Conservation (phyloP, 2,888 invertebrate genomes). For the Mesorhabditis sp. region DNA sequence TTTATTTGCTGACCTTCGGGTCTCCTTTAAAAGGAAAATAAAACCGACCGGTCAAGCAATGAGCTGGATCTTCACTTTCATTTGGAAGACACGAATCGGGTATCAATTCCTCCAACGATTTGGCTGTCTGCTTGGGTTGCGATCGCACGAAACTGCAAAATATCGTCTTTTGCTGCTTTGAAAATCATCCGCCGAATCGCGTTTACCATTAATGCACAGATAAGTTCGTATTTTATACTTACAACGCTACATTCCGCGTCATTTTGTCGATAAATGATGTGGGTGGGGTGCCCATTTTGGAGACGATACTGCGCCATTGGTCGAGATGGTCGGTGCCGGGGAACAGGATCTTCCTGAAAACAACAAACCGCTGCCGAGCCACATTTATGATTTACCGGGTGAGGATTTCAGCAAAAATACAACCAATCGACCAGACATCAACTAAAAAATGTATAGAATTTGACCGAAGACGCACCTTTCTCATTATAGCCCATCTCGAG, state of each 20-base stretch:
- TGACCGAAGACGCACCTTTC: background rate
- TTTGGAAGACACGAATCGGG: background rate
- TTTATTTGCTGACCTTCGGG: no score
- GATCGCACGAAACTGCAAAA: background rate
- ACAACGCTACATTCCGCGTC: constrained; percentile 81
- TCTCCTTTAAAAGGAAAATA: no score
- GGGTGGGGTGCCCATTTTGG: constrained; percentile 88
- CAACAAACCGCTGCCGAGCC: background rate
- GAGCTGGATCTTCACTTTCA: background rate
- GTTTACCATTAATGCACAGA: background rate
- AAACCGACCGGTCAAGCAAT: background rate
- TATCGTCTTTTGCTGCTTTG: no score
- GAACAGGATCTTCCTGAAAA: constrained; percentile 7
- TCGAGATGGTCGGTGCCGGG: constrained; percentile 8
- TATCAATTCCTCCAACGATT: background rate
- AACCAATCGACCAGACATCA: background rate
- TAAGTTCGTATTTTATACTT: background rate
- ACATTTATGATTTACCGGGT: background rate
- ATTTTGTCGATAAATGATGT: constrained; percentile 92
- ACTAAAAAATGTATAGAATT: no score
- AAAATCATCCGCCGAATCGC: no score
- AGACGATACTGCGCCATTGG: constrained; percentile 30
- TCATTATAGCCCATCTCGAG: constrained; percentile 5
- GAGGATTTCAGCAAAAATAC: background rate
- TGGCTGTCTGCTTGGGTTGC: background rate